These are phyloP conservation scores for Acropora tenuis DNA, from an alignment of 64 coral and sea anemone species.

Conservation along the genomic window DNA sequence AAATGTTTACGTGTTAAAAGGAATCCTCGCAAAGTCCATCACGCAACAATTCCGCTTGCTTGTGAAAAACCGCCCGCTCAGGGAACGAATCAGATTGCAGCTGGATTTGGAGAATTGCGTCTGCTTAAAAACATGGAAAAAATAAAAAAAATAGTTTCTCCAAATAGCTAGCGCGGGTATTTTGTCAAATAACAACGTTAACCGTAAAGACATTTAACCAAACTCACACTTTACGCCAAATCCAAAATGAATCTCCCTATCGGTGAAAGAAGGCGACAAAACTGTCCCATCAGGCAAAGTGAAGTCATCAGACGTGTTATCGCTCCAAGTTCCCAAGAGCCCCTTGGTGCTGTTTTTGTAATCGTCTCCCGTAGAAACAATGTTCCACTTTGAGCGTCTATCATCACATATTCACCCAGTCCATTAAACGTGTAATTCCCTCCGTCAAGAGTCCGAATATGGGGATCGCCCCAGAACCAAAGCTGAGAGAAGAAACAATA, in stretches of 20 bases:
- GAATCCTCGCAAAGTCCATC: too few species aligned
- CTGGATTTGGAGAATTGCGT: too few species aligned
- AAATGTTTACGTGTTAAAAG: too few species aligned
- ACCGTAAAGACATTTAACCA: background rate
- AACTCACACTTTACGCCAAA: conserved; percentile 71
- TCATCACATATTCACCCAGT: conserved; percentile 53
- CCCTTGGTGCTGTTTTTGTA: conserved; percentile 59
- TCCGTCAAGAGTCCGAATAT: conserved; percentile 50
- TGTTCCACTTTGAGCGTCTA: conserved; percentile 26
- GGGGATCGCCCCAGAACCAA: conserved; percentile 70
- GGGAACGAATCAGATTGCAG: too few species aligned
- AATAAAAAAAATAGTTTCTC: too few species aligned
- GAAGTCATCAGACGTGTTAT: conserved; percentile 49
- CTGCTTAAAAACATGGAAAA: too few species aligned
- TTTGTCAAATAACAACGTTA: background rate
- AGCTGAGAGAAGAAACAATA: background rate
- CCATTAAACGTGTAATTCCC: conserved; percentile 72
- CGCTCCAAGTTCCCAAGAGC: conserved; percentile 67
- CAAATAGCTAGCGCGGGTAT: too few species aligned
- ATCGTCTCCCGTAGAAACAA: conserved; percentile 12
- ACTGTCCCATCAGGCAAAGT: conserved; percentile 56
- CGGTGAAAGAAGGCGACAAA: conserved; percentile 22
- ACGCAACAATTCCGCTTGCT: too few species aligned
- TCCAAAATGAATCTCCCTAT: conserved; percentile 41
- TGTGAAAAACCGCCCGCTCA: too few species aligned